phyloP scores from a whole-genome alignment of 2,888 invertebrate genomes.

The Griposia aprilina region DNA sequence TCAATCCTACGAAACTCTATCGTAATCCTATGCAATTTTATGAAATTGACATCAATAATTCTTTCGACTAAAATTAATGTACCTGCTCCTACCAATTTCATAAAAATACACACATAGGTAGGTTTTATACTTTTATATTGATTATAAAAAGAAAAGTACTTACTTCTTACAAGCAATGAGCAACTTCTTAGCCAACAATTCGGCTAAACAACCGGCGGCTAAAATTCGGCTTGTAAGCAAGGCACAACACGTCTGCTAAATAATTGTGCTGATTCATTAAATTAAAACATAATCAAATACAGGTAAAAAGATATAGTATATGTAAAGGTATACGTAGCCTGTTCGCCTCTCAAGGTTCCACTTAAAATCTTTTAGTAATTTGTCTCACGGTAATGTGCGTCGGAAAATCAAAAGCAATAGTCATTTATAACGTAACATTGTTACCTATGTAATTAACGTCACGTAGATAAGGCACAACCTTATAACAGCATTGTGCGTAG shows the following conservation, averaged over 20 bases:
- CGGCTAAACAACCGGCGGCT: background rate
- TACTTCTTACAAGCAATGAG: background rate
- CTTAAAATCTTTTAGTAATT: conserved; percentile 13
- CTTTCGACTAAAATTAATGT: conserved; percentile 2
- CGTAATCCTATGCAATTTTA: background rate
- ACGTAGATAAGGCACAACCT: conserved; percentile 21
- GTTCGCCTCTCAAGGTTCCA: background rate
- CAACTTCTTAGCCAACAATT: conserved; percentile 2
- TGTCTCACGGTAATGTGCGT: background rate
- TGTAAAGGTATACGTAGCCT: background rate
- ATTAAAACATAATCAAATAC: conserved; percentile 44
- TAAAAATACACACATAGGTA: background rate
- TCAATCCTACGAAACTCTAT: conserved; percentile 7
- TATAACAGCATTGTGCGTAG: conserved; percentile 11
- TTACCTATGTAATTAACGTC: conserved; percentile 16
- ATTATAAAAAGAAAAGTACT: too few species aligned
- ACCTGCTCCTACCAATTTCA: background rate
- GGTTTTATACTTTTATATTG: background rate
- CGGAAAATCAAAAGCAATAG: conserved; percentile 28
- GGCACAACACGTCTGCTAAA: conserved; percentile 27
- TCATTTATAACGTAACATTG: conserved; percentile 35
- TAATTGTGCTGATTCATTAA: conserved; percentile 37
- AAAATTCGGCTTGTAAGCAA: conserved; percentile 21
- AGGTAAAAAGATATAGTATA: conserved; percentile 17
- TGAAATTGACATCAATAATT: conserved; percentile 2